These are phyloP conservation scores for Mus musculus DNA, from an alignment of 2,113 vertebrate species.

Conservation along the genomic window GRCm39 chr4:40515501-40516000, in stretches of 20 bases:
- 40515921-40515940: not conserved
- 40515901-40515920: not conserved
- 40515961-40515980: not conserved
- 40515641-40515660: not conserved
- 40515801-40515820: not conserved
- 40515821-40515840: not conserved
- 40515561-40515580: not conserved
- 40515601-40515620: not conserved
- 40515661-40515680: not conserved
- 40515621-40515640: not conserved
- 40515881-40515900: not conserved
- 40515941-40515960: not conserved
- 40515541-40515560: too few species aligned
- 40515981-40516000: not conserved
- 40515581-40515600: accelerated
- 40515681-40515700: not conserved
- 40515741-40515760: constrained; percentile 8
- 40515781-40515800: not conserved
- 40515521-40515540: not conserved
- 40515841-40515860: not conserved
- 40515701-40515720: not conserved
- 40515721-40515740: not conserved
- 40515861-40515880: not conserved
- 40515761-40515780: not conserved
- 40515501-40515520: not conserved